Percentiles rank a stretch among this genome's conserved stretches.
Evolutionary conservation across 1,140 invertebrate species (phyloP).

Genomic region (Dendrolimus punctatus): DNA sequence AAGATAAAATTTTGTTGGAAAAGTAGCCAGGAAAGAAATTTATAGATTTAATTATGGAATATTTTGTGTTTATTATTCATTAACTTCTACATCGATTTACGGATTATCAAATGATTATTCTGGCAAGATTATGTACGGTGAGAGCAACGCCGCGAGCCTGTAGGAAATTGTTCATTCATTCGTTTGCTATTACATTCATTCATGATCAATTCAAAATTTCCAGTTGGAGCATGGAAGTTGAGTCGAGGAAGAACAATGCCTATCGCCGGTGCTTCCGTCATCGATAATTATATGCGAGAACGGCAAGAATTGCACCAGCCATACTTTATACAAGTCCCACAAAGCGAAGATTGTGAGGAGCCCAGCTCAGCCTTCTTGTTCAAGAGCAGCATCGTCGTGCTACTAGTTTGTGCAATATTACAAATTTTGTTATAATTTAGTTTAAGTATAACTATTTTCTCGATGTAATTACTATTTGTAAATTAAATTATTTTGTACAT

Average conservation of each 20-base stretch:
- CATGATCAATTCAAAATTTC: conserved; percentile 2
- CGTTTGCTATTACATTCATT: too few relatives aligned
- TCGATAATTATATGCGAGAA: conserved; percentile 19
- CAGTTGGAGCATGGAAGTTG: conserved; percentile 39
- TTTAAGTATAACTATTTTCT: conserved; percentile 1
- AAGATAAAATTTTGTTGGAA: too few relatives aligned
- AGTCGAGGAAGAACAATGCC: conserved; percentile 32
- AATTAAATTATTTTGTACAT: conserved; percentile 9
- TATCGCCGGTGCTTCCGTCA: conserved; percentile 10
- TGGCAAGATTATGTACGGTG: too few relatives aligned
- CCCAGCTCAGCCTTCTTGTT: conserved; percentile 34
- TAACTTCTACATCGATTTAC: too few relatives aligned
- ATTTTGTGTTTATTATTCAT: too few relatives aligned
- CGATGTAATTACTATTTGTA: conserved; percentile 6
- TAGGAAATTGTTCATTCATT: too few relatives aligned
- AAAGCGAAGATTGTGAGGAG: conserved; percentile 38
- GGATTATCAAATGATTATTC: too few relatives aligned
- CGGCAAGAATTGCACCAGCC: conserved; percentile 25
- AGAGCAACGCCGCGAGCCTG: too few relatives aligned
- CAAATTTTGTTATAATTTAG: conserved; percentile 19
- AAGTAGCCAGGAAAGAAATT: too few relatives aligned
- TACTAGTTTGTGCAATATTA: conserved; percentile 21
- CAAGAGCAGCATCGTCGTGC: conserved; percentile 41
- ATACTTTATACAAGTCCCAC: conserved; percentile 28
- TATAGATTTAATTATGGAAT: too few relatives aligned